Evolutionary conservation across 2,113 vertebrate genomes (phyloP).

Genomic region (Naja naja): DNA sequence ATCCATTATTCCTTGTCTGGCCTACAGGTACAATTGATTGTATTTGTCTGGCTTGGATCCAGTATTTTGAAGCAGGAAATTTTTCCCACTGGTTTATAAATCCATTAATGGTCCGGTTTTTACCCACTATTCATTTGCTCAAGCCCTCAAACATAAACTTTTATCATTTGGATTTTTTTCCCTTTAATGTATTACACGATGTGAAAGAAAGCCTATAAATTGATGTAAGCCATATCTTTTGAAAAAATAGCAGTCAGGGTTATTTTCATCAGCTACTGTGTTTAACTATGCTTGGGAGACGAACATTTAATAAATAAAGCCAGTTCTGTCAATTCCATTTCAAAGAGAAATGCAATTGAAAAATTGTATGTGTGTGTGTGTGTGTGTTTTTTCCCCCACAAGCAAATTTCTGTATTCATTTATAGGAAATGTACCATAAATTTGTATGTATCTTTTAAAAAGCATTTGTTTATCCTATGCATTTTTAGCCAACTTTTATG

Average conservation of each 20-base stretch:
- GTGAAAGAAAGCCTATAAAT: constrained; percentile 55
- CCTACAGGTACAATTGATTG: not conserved
- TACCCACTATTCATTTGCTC: constrained; percentile 27
- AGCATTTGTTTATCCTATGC: not conserved
- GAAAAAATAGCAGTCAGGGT: constrained; percentile 62
- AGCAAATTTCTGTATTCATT: not conserved
- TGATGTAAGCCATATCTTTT: constrained; percentile 62
- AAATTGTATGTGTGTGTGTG: not conserved
- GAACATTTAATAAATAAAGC: constrained; percentile 63
- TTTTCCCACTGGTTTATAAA: not conserved
- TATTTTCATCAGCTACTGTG: constrained; percentile 48
- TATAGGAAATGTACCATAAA: not conserved
- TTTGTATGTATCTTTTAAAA: not conserved
- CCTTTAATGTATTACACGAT: not conserved
- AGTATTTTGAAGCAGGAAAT: not conserved
- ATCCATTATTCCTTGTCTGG: too few relatives aligned
- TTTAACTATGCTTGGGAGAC: constrained; percentile 62
- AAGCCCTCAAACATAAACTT: constrained; percentile 10
- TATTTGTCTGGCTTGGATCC: not conserved
- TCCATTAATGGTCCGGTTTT: constrained; percentile 18
- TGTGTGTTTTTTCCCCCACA: accelerated
- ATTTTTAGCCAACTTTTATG: not conserved
- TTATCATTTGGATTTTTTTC: not conserved
- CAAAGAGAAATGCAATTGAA: not conserved
- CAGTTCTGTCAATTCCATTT: constrained; percentile 52